Evolutionary conservation across 2,113 vertebrate species (phyloP), one percentile per base, ranked within the genome.

Genomic region (Mormyrus lacerda): DNA sequence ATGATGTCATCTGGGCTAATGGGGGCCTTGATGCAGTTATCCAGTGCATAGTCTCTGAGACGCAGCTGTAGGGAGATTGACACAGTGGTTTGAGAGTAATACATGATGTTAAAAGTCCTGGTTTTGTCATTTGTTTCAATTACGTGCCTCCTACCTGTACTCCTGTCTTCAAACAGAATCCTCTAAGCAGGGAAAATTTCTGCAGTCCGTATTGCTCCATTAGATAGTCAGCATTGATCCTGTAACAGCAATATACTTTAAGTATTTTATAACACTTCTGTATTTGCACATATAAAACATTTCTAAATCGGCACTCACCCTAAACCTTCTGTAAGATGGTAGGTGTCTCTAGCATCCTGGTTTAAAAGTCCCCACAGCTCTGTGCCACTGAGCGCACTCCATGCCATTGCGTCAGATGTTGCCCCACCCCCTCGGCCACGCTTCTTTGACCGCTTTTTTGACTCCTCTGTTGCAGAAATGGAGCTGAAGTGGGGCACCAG

Each of bases 121-220:
- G 47, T 50, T 31, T 48, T 51, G 13, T 48, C 47, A 51, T 19
- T 47, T 7, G 1, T 84, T 47, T 42, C 82, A 4, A 24, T 47
- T n/a, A n/a, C 44, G 6, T 31, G 65, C 19, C 44, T 82, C 69
- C 42, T 94, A 97, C 96, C 96, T 97, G 96, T 65, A 97, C 93
- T 89, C 96, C 96, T 48, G 94, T 95, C 92, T 96, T 97, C 89
- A 97, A 92, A 91, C 96, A 97, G 89, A 97, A 95, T 89, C 96
- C 95, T 92, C 96, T 93, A 10, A 97, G 93, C 88, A 97, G 90
- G n/a, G 96, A 96, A 53, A 97, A 73, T 87, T 95, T 96, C 92
- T 97, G 96, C 42, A 97, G 90, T 17, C 94, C 93, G 17, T 95
- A 96, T 84, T 92, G 94, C 90, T 96, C 95, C 51, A 96, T 95